Evolutionary conservation across 2,797 vertebrate species (phyloP), one percentile per base, ranked within the genome.

Genomic region (Hyperoplus lanceolatus): DNA sequence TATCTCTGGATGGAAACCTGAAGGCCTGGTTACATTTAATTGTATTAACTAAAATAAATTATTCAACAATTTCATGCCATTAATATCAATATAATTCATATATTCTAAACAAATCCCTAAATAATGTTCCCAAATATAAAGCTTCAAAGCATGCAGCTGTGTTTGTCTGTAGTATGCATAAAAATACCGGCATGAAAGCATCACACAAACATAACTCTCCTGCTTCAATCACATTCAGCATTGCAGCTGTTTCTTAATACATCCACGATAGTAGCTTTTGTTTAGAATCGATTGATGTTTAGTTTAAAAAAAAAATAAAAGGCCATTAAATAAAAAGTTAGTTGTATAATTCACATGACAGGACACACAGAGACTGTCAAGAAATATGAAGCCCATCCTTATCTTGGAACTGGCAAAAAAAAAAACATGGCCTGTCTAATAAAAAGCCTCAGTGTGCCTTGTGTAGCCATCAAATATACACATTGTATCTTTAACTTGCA

Each of bases 101-200:
- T 57, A 53, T 29, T 29, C 29, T 29, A 67, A 49, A 50, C 12
- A 71, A 42, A 45, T 16, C 14, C 42, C 3, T 7, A 45, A 46
- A 13, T 14, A 18, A 45, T 29, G 21, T 12, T 46, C 13, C 42
- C 15, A 15, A 58, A 18, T 60, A 36, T 3, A 57, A 51, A 39
- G 4, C 13, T 55, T 18, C 12, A 8, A 56, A 73, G 51, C 38
- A 15, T 56, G 6, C 6, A 29, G n/a, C 15, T 57, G 0, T 16
- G 9, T 29, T 64, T 62, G 39, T 45, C 41, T 51, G 12, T 54
- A 54, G 60, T 51, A 54, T 70, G 62, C 16, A 45, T 41, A 41
- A 16, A 4, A 9, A 65, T 51, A 12, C 8, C 39, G 14, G 38
- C 38, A 51, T 41, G 39, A n/a, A 65, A 18, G 29, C 11, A 50